Evolutionary conservation across 2,888 invertebrate genomes (phyloP).

Genomic region (Anorthoa munda): DNA sequence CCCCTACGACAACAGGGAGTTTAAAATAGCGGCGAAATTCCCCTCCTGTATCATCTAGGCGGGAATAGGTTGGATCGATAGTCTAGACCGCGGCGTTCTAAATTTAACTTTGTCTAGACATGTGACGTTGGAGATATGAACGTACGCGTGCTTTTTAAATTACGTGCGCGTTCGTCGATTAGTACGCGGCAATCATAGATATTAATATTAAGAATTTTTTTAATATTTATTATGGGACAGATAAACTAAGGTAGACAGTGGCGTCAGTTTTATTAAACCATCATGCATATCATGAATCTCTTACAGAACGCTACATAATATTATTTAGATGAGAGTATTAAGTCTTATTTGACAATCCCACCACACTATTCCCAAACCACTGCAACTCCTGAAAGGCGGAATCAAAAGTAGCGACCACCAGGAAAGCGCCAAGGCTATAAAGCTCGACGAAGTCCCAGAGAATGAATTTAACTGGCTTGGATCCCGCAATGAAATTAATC

Average conservation of each 20-base stretch:
- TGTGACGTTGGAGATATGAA: background rate
- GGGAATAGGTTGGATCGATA: constrained; percentile 3
- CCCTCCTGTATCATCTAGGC: background rate
- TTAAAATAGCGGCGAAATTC: constrained; percentile 20
- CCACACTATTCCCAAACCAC: too few relatives aligned
- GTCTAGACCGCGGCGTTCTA: background rate
- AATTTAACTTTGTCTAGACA: constrained; percentile 5
- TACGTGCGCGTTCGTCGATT: background rate
- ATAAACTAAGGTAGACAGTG: background rate
- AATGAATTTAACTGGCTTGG: too few relatives aligned
- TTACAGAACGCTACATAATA: background rate
- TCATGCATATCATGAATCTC: background rate
- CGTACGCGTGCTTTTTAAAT: background rate
- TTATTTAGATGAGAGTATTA: background rate
- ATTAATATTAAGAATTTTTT: background rate
- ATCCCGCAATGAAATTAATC: too few relatives aligned
- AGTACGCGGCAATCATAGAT: background rate
- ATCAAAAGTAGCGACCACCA: too few relatives aligned
- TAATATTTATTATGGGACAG: background rate
- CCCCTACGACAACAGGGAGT: constrained; percentile 40
- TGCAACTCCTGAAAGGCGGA: too few relatives aligned
- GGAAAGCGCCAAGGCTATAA: too few relatives aligned
- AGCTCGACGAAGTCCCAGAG: too few relatives aligned
- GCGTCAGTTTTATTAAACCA: background rate
- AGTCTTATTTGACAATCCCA: too few relatives aligned